phyloP scores from a whole-genome alignment of 2,888 invertebrate species.

The Orthosia cruda region DNA sequence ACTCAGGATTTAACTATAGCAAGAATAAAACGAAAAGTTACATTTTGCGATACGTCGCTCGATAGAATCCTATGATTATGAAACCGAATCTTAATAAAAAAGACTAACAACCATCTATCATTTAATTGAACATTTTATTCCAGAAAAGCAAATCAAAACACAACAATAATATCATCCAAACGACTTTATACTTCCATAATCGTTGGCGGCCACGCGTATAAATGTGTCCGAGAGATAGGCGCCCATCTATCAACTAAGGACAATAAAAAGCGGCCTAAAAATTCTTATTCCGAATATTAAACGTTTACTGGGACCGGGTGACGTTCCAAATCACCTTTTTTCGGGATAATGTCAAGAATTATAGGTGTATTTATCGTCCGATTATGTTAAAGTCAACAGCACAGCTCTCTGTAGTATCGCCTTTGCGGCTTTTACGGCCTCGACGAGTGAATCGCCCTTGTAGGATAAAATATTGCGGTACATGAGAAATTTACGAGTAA shows the following conservation, averaged over 20 bases:
- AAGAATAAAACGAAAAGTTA: background rate
- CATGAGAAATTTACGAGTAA: conserved; percentile 23
- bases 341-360: conserved; percentile 68
- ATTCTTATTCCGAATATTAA: conserved; percentile 67
- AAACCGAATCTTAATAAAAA: conserved; percentile 34
- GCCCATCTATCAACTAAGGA: conserved; percentile 61
- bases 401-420: conserved; percentile 40
- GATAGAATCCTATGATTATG: background rate
- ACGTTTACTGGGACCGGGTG: conserved; percentile 45
- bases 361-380: conserved; percentile 67
- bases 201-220: conserved; percentile 53
- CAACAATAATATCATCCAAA: conserved; percentile 44
- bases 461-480: conserved; percentile 43
- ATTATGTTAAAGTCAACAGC: conserved; percentile 68
- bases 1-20: no score
- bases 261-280: conserved; percentile 62
- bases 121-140: conserved; percentile 31
- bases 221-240: conserved; percentile 63
- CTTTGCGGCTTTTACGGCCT: conserved; percentile 44
- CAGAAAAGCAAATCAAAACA: conserved; percentile 43
- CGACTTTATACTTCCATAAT: conserved; percentile 53
- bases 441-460: conserved; percentile 38
- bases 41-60: background rate
- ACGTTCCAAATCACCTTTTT: conserved; percentile 67
- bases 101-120: conserved; percentile 22